phyloP scores from a whole-genome alignment of 2,888 invertebrate species.

The Biston betularia region DNA sequence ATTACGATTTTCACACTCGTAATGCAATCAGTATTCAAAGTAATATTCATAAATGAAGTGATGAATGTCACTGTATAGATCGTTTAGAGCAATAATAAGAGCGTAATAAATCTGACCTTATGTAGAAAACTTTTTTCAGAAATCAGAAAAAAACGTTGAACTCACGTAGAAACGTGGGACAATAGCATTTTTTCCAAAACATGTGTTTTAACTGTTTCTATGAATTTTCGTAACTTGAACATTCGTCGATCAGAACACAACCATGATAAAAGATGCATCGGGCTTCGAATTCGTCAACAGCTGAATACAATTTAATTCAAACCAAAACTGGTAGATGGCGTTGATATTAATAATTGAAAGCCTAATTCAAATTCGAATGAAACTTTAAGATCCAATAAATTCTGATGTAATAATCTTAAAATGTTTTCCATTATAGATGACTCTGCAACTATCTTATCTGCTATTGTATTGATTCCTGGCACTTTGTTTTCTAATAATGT shows the following conservation, averaged over 20 bases:
- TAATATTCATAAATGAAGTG: no score
- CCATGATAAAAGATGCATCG: slow-evolving; percentile 33
- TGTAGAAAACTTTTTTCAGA: no score
- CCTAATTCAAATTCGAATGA: slow-evolving; percentile 2
- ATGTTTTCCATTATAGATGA: slow-evolving; percentile 4
- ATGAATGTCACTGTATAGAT: no score
- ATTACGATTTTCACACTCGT: not conserved
- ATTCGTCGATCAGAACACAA: slow-evolving; percentile 17
- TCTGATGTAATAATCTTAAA: not conserved
- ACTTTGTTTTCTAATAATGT: slow-evolving; percentile 10
- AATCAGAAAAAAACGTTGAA: no score
- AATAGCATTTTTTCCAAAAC: no score
- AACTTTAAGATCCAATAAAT: not conserved
- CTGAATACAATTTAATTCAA: slow-evolving; percentile 37
- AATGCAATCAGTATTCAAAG: no score
- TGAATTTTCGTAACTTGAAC: no score
- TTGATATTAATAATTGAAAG: slow-evolving; percentile 27
- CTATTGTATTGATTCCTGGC: slow-evolving; percentile 8
- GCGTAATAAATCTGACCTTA: no score
- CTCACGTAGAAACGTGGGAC: no score
- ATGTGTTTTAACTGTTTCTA: no score
- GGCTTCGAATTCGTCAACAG: slow-evolving; percentile 34
- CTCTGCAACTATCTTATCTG: slow-evolving; percentile 2
- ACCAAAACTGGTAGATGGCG: slow-evolving; percentile 53
- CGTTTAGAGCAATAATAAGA: no score